phyloP scores from a whole-genome alignment of 2,113 vertebrate genomes.

The Progne subis region DNA sequence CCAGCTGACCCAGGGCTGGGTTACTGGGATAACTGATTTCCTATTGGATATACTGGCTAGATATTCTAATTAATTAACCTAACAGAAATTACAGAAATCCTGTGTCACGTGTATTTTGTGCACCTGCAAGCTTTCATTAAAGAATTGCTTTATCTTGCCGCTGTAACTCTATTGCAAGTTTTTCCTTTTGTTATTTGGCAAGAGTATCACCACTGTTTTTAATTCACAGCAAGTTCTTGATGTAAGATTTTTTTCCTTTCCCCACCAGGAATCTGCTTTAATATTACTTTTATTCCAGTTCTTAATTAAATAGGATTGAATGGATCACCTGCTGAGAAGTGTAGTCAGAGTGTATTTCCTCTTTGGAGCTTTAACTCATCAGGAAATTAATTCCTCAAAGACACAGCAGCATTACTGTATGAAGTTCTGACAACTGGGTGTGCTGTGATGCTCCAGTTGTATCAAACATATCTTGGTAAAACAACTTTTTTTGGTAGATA shows the following conservation, averaged over 20 bases:
- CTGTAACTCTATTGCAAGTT: not conserved
- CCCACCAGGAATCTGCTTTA: conserved; percentile 33
- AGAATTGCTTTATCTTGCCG: not conserved
- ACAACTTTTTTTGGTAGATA: not conserved
- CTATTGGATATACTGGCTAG: not conserved
- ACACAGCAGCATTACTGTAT: not conserved
- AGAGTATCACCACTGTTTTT: not conserved
- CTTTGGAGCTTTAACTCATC: conserved; percentile 52
- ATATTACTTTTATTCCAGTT: conserved; percentile 41
- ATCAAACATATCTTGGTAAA: not conserved
- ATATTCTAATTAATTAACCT: not conserved
- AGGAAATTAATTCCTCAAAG: conserved; percentile 54
- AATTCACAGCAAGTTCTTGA: conserved; percentile 3
- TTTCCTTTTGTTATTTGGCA: not conserved
- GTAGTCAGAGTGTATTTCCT: conserved; percentile 28
- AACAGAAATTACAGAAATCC: not conserved
- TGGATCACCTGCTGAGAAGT: conserved; percentile 54
- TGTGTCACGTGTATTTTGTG: not conserved
- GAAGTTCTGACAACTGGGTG: not conserved
- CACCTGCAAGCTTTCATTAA: not conserved
- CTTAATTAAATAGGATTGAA: conserved; percentile 64
- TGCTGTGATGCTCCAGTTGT: not conserved
- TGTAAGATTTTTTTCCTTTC: not conserved
- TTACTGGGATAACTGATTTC: not conserved
- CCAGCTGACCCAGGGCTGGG: not conserved